Percentiles rank a stretch among this genome's conserved stretches.
Conservation (phyloP, 2,888 invertebrate genomes). For the Liodrosophila aerea region DNA sequence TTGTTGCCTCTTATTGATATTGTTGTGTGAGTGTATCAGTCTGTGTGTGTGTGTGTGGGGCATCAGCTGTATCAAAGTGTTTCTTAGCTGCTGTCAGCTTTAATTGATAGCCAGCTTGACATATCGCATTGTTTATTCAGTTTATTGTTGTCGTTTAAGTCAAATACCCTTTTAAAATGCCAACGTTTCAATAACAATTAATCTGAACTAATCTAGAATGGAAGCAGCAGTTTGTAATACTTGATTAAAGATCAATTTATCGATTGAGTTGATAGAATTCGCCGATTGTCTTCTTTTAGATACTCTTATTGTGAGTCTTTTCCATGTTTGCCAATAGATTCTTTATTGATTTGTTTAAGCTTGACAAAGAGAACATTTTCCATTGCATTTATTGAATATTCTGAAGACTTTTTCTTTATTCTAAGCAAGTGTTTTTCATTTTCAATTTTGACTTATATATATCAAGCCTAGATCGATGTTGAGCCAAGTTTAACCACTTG, state of each 20-base stretch:
- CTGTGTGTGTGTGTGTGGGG: conserved; percentile 25
- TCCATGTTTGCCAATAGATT: too few relatives aligned
- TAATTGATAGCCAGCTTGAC: conserved; percentile 19
- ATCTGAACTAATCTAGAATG: conserved; percentile 3
- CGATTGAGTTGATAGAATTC: conserved; percentile 9
- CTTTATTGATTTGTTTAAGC: too few relatives aligned
- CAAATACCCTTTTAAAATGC: conserved; percentile 28
- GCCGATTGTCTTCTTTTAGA: too few relatives aligned
- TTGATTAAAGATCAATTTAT: conserved; percentile 14
- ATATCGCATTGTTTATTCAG: conserved; percentile 18
- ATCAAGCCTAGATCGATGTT: too few relatives aligned
- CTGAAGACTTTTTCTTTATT: too few relatives aligned
- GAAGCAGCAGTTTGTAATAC: conserved; percentile 13
- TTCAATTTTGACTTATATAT: too few relatives aligned
- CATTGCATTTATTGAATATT: too few relatives aligned
- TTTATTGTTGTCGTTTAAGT: conserved; percentile 24
- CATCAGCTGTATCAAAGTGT: conserved; percentile 58
- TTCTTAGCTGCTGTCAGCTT: conserved; percentile 23
- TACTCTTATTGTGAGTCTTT: background rate
- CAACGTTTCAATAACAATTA: conserved; percentile 25
- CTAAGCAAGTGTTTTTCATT: too few relatives aligned
- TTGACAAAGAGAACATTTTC: too few relatives aligned
- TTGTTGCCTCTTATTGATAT: conserved; percentile 16
- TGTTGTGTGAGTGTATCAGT: conserved; percentile 22
- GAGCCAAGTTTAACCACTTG: too few relatives aligned